Percentiles rank a stretch among this genome's conserved stretches.
phyloP scores from a whole-genome alignment of 1,140 invertebrate species.

The Diorhabda sublineata region DNA sequence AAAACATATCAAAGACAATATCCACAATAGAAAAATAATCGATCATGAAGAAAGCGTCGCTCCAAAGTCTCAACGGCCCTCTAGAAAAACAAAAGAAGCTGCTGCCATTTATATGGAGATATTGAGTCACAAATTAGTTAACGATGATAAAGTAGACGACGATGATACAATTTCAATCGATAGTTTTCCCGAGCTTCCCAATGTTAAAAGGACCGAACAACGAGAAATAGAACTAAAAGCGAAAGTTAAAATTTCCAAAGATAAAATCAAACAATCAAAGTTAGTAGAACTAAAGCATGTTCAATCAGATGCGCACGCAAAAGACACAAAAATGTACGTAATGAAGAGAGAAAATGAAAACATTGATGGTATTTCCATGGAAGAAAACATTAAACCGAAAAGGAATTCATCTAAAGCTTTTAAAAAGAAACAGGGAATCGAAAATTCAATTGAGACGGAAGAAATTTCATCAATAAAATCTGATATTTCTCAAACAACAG shows the following conservation, averaged over 20 bases:
- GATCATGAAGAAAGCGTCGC: conserved; percentile 11
- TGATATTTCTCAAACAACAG: too few relatives aligned
- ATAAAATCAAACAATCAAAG: conserved; percentile 8
- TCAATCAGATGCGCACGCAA: too few relatives aligned
- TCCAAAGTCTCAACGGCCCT: conserved; percentile 48
- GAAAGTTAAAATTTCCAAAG: conserved; percentile 44
- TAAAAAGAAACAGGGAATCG: too few relatives aligned
- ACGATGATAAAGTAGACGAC: conserved; percentile 53
- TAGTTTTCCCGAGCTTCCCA: conserved; percentile 65
- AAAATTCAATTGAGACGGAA: too few relatives aligned
- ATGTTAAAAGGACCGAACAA: conserved; percentile 57
- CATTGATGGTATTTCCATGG: conserved; percentile 6
- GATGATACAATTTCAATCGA: conserved; percentile 61
- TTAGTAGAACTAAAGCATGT: too few relatives aligned
- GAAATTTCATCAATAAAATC: too few relatives aligned
- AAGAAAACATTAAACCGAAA: background rate
- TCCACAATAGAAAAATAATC: conserved; percentile 10
- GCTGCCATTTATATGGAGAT: conserved; percentile 72
- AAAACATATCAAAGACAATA: background rate
- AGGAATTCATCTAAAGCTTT: too few relatives aligned
- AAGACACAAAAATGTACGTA: conserved; percentile 32
- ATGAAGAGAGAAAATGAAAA: conserved; percentile 12
- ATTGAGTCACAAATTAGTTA: conserved; percentile 62
- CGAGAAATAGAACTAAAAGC: conserved; percentile 58
- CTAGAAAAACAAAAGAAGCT: conserved; percentile 70